These are phyloP conservation scores for Linhomoeus sp. DNA, from an alignment of 2,888 invertebrate genomes.

Conservation along the genomic window DNA sequence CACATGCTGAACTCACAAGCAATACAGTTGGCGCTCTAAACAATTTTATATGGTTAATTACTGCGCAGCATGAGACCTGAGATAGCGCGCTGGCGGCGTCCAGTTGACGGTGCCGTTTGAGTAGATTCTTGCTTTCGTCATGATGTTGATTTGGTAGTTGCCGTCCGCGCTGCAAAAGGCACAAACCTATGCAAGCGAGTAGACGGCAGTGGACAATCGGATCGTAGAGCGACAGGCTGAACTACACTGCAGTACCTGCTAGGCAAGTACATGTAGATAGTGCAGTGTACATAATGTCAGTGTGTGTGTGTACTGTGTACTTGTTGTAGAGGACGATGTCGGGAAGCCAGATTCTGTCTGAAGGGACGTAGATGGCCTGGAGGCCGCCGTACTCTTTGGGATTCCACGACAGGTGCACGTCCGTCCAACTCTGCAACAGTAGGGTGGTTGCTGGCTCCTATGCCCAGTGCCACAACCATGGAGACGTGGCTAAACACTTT, in stretches of 20 bases:
- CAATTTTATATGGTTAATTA: too few species aligned
- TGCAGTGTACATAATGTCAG: too few species aligned
- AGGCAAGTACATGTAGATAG: too few species aligned
- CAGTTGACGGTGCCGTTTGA: constrained; percentile 5
- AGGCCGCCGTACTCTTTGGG: constrained; percentile 8
- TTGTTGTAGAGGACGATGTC: constrained; percentile 9
- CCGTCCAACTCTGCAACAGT: constrained; percentile 4
- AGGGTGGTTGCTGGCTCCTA: too few species aligned
- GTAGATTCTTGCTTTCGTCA: constrained; percentile 5
- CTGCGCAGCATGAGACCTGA: too few species aligned
- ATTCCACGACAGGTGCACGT: constrained; percentile 7
- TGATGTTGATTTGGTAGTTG: constrained; percentile 10
- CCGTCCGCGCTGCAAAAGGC: constrained; percentile 15
- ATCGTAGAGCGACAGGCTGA: too few species aligned
- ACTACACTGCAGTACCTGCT: too few species aligned
- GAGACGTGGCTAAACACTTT: constrained; percentile 33
- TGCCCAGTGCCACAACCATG: too few species aligned
- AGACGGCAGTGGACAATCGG: too few species aligned
- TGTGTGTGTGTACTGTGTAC: neutral
- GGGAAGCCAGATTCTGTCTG: constrained; percentile 7
- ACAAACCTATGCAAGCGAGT: too few species aligned
- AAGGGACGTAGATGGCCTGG: constrained; percentile 6
- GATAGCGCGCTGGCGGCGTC: constrained; percentile 14
- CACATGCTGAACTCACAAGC: too few species aligned
- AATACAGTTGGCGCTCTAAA: too few species aligned